Conservation (phyloP, 2,888 invertebrate species). For the Trisateles emortualis region DNA sequence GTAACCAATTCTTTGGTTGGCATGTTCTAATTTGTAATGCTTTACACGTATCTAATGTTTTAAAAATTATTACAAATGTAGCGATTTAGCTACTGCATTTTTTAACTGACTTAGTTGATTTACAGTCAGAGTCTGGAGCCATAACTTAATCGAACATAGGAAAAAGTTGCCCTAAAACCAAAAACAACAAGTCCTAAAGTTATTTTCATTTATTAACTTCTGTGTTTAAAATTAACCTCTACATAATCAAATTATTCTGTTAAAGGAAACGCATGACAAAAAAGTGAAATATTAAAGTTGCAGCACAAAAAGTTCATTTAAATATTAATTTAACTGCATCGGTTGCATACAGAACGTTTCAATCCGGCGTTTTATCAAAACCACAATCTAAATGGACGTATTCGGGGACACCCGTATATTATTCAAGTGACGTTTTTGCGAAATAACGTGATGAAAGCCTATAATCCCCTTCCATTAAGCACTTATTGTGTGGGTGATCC, state of each 20-base stretch:
- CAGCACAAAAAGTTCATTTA: conserved; percentile 18
- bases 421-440: conserved; percentile 64
- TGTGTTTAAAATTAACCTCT: background rate
- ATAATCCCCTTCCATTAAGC: conserved; percentile 72
- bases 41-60: conserved; percentile 43
- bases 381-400: conserved; percentile 65
- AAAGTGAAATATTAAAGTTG: background rate
- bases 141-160: too few relatives aligned
- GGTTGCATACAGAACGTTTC: conserved; percentile 31
- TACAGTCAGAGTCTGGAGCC: too few relatives aligned
- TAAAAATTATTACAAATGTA: conserved; percentile 20
- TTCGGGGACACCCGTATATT: conserved; percentile 55
- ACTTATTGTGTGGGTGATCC: conserved; percentile 63
- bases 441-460: conserved; percentile 66
- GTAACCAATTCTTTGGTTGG: conserved; percentile 46
- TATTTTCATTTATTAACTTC: too few relatives aligned
- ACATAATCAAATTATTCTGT: background rate
- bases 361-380: conserved; percentile 49
- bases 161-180: too few relatives aligned
- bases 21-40: conserved; percentile 52
- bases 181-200: too few relatives aligned
- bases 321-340: conserved; percentile 32
- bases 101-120: too few relatives aligned
- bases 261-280: background rate
- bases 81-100: too few relatives aligned